phyloP scores from a whole-genome alignment of 2,797 vertebrate species.

The Takifugu rubripes region DNA sequence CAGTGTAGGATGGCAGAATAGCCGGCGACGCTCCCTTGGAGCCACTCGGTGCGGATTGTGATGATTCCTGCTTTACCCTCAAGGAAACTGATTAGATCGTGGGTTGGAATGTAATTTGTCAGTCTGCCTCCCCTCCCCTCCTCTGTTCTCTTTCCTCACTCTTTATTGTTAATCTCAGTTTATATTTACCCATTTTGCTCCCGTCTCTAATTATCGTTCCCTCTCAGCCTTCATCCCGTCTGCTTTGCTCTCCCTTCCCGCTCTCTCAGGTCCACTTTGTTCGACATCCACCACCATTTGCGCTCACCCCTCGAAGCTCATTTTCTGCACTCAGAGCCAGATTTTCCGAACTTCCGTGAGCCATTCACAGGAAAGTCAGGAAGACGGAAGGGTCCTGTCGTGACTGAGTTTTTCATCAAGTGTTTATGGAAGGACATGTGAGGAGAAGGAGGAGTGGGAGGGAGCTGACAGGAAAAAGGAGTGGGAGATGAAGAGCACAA shows the following conservation, averaged over 20 bases:
- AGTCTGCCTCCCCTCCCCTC: slow-evolving; percentile 6
- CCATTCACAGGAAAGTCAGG: slow-evolving; percentile 25
- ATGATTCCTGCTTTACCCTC: slow-evolving; percentile 39
- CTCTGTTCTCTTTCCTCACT: slow-evolving; percentile 10
- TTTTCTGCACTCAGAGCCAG: slow-evolving; percentile 24
- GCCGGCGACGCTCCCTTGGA: slow-evolving; percentile 10
- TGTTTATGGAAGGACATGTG: slow-evolving; percentile 24
- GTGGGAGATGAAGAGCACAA: slow-evolving; percentile 23
- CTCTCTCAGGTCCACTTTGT: slow-evolving; percentile 27
- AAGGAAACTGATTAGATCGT: slow-evolving; percentile 44
- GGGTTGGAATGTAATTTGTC: slow-evolving; percentile 27
- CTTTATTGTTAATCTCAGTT: slow-evolving; percentile 31
- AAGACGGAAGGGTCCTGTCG: slow-evolving; percentile 7
- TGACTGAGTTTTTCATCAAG: slow-evolving; percentile 30
- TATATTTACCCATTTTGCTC: slow-evolving; percentile 38
- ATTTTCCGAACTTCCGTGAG: slow-evolving; percentile 37
- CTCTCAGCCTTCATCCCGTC: slow-evolving; percentile 17
- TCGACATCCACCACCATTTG: slow-evolving; percentile 19
- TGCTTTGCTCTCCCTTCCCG: slow-evolving; percentile 9
- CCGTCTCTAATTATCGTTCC: slow-evolving; percentile 27
- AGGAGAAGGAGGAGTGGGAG: slow-evolving; percentile 16
- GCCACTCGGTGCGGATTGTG: slow-evolving; percentile 20
- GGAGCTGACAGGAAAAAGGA: slow-evolving; percentile 21
- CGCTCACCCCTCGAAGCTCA: slow-evolving; percentile 20
- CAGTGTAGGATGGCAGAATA: slow-evolving; percentile 2